Base-by-base conservation (phyloP, 1,140 invertebrate species). In the Bacillus rossius region DNA sequence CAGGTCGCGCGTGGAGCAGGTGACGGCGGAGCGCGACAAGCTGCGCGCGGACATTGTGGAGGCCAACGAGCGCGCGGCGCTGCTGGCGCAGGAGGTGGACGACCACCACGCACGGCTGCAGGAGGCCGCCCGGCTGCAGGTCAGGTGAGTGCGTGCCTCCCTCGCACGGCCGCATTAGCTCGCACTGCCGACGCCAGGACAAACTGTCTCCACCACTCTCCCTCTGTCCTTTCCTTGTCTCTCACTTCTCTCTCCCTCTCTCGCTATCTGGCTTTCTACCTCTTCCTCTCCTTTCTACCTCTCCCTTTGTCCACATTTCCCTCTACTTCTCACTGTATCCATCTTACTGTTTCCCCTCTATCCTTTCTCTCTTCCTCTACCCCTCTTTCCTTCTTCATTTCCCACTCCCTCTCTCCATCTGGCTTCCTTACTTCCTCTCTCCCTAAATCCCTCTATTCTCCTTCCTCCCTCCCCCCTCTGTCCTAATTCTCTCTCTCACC, bases 81-180 rank as follows among this genome's bases (percentile, higher is more conserved):
- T 92, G 34, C 72, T 96, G 19, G 92, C 91, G 1, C 86, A 89
- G 57, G 93, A 96, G 73, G 87, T 94, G 1, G 93, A 96, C 69
- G 94, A 96, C 51, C 86, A 90, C 64, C 91, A 95, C 71, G 77
- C 82, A 0, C 80, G 84, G 40, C 79, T 94, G 64, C 92, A 96
- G 72, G 83, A 83, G 57, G 81, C 82, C 23, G 76, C 84, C 49
- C 80, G 86, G 66, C 79, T 83, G 38, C 82, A 85, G 66, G 60
- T 80, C 16, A 65, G 72, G 77, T 79, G 65, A 71, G 73, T 71
- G 3, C 3, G 23, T 7, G 14, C 29, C 29, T 13, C 17, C 16
- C 29, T 47, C 2, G 41, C 16, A 42, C 19, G 43, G 20, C 8
- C 1, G 13, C 25, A 47, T 47, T 8, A 13, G n/a, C 20, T 22